A percentile compares a stretch with the other conserved stretches of the same genome.
Evolutionary conservation across 1,140 invertebrate species (phyloP).

Genomic region (Drosophila parvula): DNA sequence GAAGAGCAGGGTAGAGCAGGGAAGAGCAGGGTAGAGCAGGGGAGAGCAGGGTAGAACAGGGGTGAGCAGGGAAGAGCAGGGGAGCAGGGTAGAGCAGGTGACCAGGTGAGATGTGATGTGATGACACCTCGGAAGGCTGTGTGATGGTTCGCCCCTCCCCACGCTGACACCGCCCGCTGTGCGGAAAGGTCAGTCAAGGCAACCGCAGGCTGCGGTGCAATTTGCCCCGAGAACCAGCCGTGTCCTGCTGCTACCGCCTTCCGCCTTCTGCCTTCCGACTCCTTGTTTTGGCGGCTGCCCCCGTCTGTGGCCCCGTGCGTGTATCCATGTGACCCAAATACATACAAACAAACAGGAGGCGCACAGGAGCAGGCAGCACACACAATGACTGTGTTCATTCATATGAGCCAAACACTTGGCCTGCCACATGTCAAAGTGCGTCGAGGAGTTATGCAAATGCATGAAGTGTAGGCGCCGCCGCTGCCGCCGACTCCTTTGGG

Average conservation of each 20-base stretch:
- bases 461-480: conserved; percentile 51
- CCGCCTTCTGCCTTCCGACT: conserved; percentile 37
- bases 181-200: conserved; percentile 73
- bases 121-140: conserved; percentile 65
- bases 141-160: not conserved
- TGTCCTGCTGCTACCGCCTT: conserved; percentile 42
- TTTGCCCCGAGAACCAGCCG: conserved; percentile 52
- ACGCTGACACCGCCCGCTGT: conserved; percentile 32
- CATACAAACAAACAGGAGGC: conserved; percentile 43
- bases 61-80: too few relatives aligned
- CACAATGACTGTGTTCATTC: conserved; percentile 50
- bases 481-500: conserved; percentile 8
- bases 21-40: too few relatives aligned
- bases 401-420: conserved; percentile 46
- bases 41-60: too few relatives aligned
- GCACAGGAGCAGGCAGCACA: conserved; percentile 1
- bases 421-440: conserved; percentile 78
- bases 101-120: conserved; percentile 52
- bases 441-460: conserved; percentile 78
- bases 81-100: too few relatives aligned
- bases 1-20: too few relatives aligned
- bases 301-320: conserved; percentile 49
- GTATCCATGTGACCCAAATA: conserved; percentile 73
- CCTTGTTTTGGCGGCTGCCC: conserved; percentile 24
- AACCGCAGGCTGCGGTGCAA: conserved; percentile 67